These are phyloP conservation scores for Crocuta crocuta DNA, from an alignment of 2,113 vertebrate genomes.

Conservation along the genomic window DNA sequence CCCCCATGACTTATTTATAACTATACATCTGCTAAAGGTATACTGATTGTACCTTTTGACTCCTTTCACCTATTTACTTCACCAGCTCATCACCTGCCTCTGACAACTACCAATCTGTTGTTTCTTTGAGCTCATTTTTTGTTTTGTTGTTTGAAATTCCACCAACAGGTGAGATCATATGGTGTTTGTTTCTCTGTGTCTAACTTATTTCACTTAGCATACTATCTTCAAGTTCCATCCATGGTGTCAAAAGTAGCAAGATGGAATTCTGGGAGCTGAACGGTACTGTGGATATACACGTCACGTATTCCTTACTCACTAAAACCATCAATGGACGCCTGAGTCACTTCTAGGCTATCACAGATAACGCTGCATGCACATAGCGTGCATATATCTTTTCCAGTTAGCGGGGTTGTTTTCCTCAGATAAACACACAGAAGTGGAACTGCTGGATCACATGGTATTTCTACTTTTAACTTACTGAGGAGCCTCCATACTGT, in stretches of 20 bases:
- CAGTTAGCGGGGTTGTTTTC: background rate
- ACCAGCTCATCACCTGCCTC: background rate
- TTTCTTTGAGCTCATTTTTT: background rate
- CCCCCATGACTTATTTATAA: background rate
- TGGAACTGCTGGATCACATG: background rate
- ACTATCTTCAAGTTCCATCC: background rate
- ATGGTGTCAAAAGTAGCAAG: background rate
- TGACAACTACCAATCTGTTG: background rate
- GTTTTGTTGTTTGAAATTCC: background rate
- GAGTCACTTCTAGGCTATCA: background rate
- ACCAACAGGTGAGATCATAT: background rate
- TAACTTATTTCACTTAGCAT: background rate
- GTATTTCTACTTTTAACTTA: background rate
- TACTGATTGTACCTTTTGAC: no score
- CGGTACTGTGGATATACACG: background rate
- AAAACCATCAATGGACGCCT: no score
- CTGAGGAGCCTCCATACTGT: background rate
- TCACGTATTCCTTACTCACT: no score
- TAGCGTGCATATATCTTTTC: rapidly evolving
- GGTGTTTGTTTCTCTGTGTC: background rate
- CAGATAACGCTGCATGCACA: background rate
- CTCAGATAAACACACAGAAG: background rate
- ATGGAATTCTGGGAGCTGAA: background rate
- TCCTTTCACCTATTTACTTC: rapidly evolving
- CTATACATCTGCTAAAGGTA: no score